Conservation (phyloP, 2,797 vertebrate genomes). For the Ambastaia sidthimunki region DNA sequence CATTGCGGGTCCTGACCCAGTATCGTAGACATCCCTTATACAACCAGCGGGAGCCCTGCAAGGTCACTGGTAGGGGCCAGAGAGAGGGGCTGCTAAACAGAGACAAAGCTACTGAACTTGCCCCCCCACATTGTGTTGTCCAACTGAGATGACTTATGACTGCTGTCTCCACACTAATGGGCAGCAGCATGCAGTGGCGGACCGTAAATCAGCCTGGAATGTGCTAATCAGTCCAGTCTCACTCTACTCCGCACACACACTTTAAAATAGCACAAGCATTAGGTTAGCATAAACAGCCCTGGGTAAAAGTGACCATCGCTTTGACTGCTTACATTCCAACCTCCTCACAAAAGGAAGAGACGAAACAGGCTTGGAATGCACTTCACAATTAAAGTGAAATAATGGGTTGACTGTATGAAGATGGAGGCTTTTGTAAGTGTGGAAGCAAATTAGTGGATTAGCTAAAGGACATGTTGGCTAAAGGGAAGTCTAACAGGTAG, state of each 20-base stretch:
- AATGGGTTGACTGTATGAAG: constrained; percentile 33
- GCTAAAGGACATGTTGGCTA: constrained; percentile 23
- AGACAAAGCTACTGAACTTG: constrained; percentile 41
- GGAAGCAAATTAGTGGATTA: constrained; percentile 46
- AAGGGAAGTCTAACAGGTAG: constrained; percentile 25
- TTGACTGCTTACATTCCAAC: constrained; percentile 55
- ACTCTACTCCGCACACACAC: constrained; percentile 22
- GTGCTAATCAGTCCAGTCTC: constrained; percentile 57
- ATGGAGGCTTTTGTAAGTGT: constrained; percentile 30
- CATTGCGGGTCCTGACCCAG: constrained; percentile 64
- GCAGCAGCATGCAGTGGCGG: constrained; percentile 54
- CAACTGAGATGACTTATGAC: constrained; percentile 59
- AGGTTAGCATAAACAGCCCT: constrained; percentile 46
- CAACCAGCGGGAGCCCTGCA: constrained; percentile 64
- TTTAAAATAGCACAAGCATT: constrained; percentile 50
- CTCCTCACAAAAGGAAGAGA: constrained; percentile 46
- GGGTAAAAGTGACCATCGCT: constrained; percentile 40
- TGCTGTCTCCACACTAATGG: constrained; percentile 53
- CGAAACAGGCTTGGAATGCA: constrained; percentile 51
- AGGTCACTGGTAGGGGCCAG: constrained; percentile 50
- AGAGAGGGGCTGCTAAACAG: constrained; percentile 36
- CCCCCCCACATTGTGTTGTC: constrained; percentile 73
- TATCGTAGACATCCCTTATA: constrained; percentile 71
- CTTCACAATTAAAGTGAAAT: constrained; percentile 46
- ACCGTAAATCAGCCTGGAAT: constrained; percentile 65